Percentiles rank a stretch among this genome's conserved stretches.
Evolutionary conservation across 2,888 invertebrate species (phyloP).

Genomic region (Catonia carolina): DNA sequence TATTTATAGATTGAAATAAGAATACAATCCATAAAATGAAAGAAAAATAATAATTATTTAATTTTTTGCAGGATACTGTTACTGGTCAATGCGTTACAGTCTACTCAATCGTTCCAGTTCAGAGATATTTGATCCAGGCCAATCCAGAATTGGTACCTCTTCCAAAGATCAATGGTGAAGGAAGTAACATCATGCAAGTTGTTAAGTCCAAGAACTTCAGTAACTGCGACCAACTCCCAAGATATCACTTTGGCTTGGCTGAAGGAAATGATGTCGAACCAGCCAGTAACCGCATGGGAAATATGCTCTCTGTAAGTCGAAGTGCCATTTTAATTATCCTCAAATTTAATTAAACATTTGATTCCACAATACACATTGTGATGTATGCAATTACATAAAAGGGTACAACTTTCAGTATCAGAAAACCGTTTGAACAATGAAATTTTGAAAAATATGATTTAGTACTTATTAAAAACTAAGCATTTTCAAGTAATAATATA

Average conservation of each 20-base stretch:
- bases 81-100: conserved; percentile 63
- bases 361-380: too few relatives aligned
- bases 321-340: too few relatives aligned
- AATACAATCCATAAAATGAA: neutral
- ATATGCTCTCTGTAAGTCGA: conserved; percentile 46
- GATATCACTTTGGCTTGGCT: conserved; percentile 59
- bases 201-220: conserved; percentile 61
- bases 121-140: conserved; percentile 49
- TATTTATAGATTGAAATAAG: neutral
- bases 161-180: conserved; percentile 40
- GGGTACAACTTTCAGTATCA: too few relatives aligned
- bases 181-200: conserved; percentile 51
- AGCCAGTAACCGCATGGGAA: conserved; percentile 45
- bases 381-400: too few relatives aligned
- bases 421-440: too few relatives aligned
- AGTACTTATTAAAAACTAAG: too few relatives aligned
- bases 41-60: neutral
- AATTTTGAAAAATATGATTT: too few relatives aligned
- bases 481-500: too few relatives aligned
- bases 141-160: conserved; percentile 49
- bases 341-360: too few relatives aligned
- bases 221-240: conserved; percentile 54
- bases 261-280: conserved; percentile 50
- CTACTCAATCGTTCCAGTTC: conserved; percentile 58
- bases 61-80: conserved; percentile 49